Base-by-base conservation (phyloP, 2,113 vertebrate genomes). In the Stigmatopora nigra region DNA sequence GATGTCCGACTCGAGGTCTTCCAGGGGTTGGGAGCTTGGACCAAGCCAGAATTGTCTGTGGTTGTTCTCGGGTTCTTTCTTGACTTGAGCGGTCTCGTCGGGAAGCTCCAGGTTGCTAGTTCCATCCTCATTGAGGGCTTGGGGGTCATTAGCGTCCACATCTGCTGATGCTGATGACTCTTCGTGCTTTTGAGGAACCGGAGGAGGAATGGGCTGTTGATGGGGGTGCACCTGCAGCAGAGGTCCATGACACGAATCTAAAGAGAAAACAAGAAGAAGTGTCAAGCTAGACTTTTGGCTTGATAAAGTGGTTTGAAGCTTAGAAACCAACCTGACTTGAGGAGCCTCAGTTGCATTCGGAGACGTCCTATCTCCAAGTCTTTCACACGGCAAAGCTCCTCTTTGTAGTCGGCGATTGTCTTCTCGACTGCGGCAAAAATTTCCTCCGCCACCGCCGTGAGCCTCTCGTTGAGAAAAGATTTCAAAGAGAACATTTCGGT, bases 321-420 rank as follows among this genome's bases (percentile, higher is more conserved):
- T 31, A 60, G 51, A 11, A 63, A 85, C 79, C 38, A 31, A 88
- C 83, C 84, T 72, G 84, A 67, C 48, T 81, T 83, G 2, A 84
- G 83, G 8, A 84, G 71, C 81, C 68, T 82, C 53, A 87, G 81
- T 65, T 85, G 81, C 78, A 84, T 78, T 68, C 79, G 72, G 1
- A 87, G 84, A 0, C 80, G 84, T 51, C 69, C 77, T 70, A 87
- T 87, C 70, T 88, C 87, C 16, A 85, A 46, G 63, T 88, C 87
- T 72, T 86, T 86, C 3, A 76, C 76, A 1, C 81, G 84, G 45
- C 11, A 81, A 53, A 88, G 70, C 65, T 87, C 85, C 52, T 87
- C 84, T 71, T 79, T 81, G 82, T 86, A 88, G 52, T 82, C 84
- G 52, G 22, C 59, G 59, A 87, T 78, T 11, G 85, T 86, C 51